These are phyloP conservation scores for Mylabris sibirica DNA, from an alignment of 2,888 invertebrate species.

Conservation along the genomic window DNA sequence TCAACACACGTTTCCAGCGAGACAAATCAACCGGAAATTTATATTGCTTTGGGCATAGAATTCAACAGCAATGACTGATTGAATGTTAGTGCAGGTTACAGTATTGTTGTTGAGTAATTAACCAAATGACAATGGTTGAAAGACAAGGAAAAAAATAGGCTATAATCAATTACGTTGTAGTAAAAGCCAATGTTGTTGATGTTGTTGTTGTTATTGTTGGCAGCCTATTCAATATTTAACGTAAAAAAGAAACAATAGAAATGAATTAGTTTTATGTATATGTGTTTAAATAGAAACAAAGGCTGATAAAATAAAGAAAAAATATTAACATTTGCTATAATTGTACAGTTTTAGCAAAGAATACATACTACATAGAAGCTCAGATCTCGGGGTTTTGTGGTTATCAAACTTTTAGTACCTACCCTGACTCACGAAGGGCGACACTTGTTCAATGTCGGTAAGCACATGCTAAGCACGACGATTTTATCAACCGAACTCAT, in stretches of 20 bases:
- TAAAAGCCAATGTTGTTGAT: not conserved
- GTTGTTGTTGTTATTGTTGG: not conserved
- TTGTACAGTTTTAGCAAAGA: not conserved
- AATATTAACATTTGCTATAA: not conserved
- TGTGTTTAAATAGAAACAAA: not conserved
- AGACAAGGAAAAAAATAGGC: too few species aligned
- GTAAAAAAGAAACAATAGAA: not conserved
- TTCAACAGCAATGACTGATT: not conserved
- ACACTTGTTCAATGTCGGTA: too few species aligned
- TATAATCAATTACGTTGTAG: conserved; percentile 5
- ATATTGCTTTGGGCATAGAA: conserved; percentile 18
- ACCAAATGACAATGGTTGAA: not conserved
- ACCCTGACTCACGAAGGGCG: too few species aligned
- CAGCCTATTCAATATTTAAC: not conserved
- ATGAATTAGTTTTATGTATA: not conserved
- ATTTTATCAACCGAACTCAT: too few species aligned
- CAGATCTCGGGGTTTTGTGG: too few species aligned
- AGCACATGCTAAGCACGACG: too few species aligned
- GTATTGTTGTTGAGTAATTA: conserved; percentile 6
- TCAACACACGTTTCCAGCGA: conserved; percentile 23
- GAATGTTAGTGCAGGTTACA: conserved; percentile 2
- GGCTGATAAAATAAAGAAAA: not conserved
- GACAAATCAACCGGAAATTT: conserved; percentile 29
- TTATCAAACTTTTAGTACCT: too few species aligned
- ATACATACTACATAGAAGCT: too few species aligned